Percentiles rank a stretch among this genome's conserved stretches.
Conservation (phyloP, 2,888 invertebrate genomes). For the Apotomis capreana region DNA sequence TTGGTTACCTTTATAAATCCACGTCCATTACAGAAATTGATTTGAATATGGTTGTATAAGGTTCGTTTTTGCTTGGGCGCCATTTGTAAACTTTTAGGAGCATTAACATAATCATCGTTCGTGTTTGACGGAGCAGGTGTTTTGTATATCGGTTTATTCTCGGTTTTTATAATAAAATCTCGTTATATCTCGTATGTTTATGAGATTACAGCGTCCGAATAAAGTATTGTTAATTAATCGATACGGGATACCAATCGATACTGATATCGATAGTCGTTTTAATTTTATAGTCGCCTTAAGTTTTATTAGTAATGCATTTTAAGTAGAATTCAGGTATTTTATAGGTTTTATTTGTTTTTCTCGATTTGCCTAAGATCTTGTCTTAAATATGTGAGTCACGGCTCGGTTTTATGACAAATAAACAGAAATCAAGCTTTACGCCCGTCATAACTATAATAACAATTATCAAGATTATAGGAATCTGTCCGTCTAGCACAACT, state of each 20-base stretch:
- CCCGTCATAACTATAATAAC: no score
- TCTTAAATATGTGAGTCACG: conserved; percentile 34
- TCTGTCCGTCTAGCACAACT: background rate
- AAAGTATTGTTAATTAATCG: conserved; percentile 63
- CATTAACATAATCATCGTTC: conserved; percentile 79
- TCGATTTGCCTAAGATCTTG: conserved; percentile 41
- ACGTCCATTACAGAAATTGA: conserved; percentile 57
- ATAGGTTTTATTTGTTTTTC: conserved; percentile 42
- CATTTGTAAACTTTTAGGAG: conserved; percentile 63
- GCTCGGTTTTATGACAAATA: conserved; percentile 20
- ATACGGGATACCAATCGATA: conserved; percentile 52
- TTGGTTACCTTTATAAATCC: conserved; percentile 57
- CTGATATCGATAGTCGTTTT: conserved; percentile 44
- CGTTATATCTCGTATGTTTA: conserved; percentile 73
- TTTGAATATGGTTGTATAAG: conserved; percentile 58
- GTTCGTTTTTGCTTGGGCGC: conserved; percentile 59
- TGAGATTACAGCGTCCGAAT: conserved; percentile 62
- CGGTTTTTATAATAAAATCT: conserved; percentile 80
- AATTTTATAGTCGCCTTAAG: conserved; percentile 48
- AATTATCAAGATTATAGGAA: background rate
- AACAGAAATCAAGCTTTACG: conserved; percentile 2
- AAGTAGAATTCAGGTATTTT: conserved; percentile 22
- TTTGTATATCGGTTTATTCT: conserved; percentile 78
- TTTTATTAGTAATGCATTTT: conserved; percentile 43
- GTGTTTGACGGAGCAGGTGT: conserved; percentile 81